Evolutionary conservation across 2,113 vertebrate genomes (phyloP).

Genomic region (Nothocercus julius): DNA sequence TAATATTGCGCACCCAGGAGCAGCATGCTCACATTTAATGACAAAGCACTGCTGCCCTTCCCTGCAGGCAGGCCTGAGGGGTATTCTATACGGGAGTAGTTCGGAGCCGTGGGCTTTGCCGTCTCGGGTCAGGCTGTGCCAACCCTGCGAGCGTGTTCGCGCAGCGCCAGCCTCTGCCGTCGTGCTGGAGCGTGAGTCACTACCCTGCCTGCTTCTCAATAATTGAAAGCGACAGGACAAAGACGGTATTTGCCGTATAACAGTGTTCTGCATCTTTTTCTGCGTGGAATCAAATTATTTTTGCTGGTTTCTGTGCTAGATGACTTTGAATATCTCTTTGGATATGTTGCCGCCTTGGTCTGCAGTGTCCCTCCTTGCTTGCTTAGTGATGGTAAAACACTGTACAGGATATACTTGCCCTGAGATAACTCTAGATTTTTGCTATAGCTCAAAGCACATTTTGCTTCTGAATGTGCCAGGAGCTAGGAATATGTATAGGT

Average conservation of each 20-base stretch:
- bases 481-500: background rate
- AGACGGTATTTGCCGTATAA: background rate
- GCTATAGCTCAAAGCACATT: background rate
- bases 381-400: background rate
- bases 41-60: background rate
- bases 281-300: background rate
- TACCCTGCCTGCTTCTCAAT: background rate
- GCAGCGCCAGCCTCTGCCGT: background rate
- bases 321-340: background rate
- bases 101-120: background rate
- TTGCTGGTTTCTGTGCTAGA: background rate
- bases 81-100: background rate
- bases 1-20: background rate
- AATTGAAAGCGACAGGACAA: background rate
- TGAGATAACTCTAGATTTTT: background rate
- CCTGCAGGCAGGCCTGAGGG: background rate
- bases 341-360: accelerated
- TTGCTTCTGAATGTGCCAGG: background rate
- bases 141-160: background rate
- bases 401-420: background rate
- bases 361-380: background rate
- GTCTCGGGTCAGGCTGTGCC: background rate
- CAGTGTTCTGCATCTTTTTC: background rate
- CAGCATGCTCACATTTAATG: background rate
- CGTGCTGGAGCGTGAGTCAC: background rate